phyloP scores from a whole-genome alignment of 30 jellyfish, hydroid and myxozoan genomes.

The Chrysaora quinquecirrha region DNA sequence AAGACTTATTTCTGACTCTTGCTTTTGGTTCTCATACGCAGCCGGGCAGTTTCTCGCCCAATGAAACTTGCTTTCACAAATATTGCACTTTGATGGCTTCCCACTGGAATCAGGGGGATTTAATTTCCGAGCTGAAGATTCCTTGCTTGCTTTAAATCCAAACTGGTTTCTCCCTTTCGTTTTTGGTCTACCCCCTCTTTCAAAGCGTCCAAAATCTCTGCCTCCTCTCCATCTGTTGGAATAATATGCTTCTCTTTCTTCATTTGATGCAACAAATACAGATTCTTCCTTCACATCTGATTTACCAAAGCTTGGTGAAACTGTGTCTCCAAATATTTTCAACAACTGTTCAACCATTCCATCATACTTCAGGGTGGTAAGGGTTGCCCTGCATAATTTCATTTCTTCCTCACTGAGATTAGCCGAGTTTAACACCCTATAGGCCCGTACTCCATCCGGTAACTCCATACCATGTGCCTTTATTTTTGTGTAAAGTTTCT shows the following conservation, averaged over 20 bases:
- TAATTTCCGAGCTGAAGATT: background rate
- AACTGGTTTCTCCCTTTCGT: constrained; percentile 6
- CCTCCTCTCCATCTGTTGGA: constrained; percentile 35
- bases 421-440: constrained; percentile 58
- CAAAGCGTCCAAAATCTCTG: constrained; percentile 22
- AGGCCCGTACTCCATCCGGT: constrained; percentile 62
- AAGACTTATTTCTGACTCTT: background rate
- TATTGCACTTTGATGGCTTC: constrained; percentile 30
- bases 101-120: constrained; percentile 51
- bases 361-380: constrained; percentile 27
- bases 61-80: constrained; percentile 59
- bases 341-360: constrained; percentile 45
- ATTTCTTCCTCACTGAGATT: constrained; percentile 40
- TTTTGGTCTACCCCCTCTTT: constrained; percentile 4
- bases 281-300: constrained; percentile 14
- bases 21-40: constrained; percentile 20
- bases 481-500: constrained; percentile 32
- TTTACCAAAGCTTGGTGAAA: constrained; percentile 17
- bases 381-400: constrained; percentile 55
- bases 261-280: constrained; percentile 16
- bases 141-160: background rate
- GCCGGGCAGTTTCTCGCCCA: constrained; percentile 54
- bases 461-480: constrained; percentile 46
- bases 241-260: constrained; percentile 6
- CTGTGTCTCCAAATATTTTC: constrained; percentile 24